A percentile compares a stretch with the other conserved stretches of the same genome.
Evolutionary conservation across 2,797 vertebrate genomes (phyloP).

Genomic region (Novumbra hubbsi): DNA sequence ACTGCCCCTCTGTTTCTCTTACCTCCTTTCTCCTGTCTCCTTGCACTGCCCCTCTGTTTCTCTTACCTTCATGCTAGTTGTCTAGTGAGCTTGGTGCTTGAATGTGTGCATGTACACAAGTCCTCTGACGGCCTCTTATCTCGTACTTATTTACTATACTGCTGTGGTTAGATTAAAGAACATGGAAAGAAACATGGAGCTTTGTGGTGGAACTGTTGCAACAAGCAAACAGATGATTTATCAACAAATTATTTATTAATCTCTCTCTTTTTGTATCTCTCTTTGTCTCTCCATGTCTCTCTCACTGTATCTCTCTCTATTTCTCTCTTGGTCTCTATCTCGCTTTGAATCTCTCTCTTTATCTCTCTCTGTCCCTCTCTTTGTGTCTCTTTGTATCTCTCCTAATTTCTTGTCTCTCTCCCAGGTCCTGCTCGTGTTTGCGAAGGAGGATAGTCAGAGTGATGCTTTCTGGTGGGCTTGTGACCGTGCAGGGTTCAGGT

Average conservation of each 20-base stretch:
- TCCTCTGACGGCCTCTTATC: not conserved
- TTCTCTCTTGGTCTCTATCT: not conserved
- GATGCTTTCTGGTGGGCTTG: constrained; percentile 97
- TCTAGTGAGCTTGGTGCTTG: constrained; percentile 29
- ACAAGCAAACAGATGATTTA: not conserved
- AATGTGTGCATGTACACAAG: not conserved
- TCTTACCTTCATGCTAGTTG: constrained; percentile 46
- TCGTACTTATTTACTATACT: not conserved
- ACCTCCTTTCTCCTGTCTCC: constrained; percentile 7
- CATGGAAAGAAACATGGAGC: not conserved
- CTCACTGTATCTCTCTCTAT: not conserved
- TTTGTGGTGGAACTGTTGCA: not conserved
- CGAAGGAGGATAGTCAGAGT: constrained; percentile 93
- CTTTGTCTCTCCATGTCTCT: not conserved
- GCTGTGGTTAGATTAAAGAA: not conserved
- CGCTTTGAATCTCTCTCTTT: not conserved
- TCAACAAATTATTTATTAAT: not conserved
- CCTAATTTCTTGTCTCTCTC: constrained; percentile 13
- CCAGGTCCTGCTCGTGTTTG: constrained; percentile 93
- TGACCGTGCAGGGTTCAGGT: constrained; percentile 88
- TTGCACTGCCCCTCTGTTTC: not conserved
- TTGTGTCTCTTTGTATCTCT: not conserved
- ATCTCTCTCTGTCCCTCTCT: not conserved
- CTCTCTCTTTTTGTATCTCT: not conserved
- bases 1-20: not conserved